phyloP scores from a whole-genome alignment of 1,140 invertebrate species.

The Micrasema longulum region DNA sequence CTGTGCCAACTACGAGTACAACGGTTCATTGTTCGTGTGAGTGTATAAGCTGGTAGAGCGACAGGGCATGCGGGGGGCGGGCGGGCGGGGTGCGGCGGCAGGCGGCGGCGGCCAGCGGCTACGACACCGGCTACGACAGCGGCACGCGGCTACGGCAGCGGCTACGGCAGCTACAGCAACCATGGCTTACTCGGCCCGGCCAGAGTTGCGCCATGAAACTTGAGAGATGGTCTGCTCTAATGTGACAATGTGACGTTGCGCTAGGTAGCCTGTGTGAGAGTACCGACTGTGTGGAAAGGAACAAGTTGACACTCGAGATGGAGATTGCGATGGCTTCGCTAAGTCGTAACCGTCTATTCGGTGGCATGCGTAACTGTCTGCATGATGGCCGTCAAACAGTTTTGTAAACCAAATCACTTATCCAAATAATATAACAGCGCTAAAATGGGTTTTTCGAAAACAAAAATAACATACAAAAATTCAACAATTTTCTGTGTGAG shows the following conservation, averaged over 20 bases:
- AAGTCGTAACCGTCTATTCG: slow-evolving; percentile 24
- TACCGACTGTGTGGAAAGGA: slow-evolving; percentile 13
- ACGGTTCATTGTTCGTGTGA: too few species aligned
- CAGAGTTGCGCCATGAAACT: slow-evolving; percentile 55
- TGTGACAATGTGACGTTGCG: slow-evolving; percentile 47
- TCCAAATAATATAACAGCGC: slow-evolving; percentile 47
- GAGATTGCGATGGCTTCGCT: not conserved
- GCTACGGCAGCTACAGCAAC: slow-evolving; percentile 48
- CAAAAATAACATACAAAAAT: slow-evolving; percentile 48
- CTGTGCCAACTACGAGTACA: too few species aligned
- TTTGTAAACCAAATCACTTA: slow-evolving; percentile 40
- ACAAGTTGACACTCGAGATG: slow-evolving; percentile 4
- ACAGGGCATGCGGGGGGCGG: slow-evolving; percentile 1
- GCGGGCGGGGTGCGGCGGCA: slow-evolving; percentile 7
- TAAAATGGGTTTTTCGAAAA: slow-evolving; percentile 38
- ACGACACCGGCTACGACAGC: too few species aligned
- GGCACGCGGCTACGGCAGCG: slow-evolving; percentile 43
- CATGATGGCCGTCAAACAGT: slow-evolving; percentile 40
- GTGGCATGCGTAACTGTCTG: slow-evolving; percentile 46
- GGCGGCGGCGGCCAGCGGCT: slow-evolving; percentile 34
- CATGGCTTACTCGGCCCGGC: slow-evolving; percentile 51
- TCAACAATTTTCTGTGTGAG: slow-evolving; percentile 49
- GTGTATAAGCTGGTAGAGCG: too few species aligned
- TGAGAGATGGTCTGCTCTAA: slow-evolving; percentile 56
- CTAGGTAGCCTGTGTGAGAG: slow-evolving; percentile 46